Base-by-base conservation (phyloP, 2,797 vertebrate species). In the Typhlichthys subterraneus region DNA sequence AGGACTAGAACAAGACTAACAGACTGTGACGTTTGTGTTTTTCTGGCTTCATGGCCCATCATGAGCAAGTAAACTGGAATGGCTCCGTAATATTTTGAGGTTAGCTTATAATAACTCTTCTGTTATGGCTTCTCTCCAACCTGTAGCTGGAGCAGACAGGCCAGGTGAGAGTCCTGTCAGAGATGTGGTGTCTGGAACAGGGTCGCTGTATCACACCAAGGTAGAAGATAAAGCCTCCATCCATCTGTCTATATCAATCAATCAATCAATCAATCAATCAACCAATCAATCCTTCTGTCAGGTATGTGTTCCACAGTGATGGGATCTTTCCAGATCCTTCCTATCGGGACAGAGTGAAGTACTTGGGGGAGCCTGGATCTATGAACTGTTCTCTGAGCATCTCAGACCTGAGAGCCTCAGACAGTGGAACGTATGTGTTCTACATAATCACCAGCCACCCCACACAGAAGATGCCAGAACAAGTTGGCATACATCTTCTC, bases 141-240 rank as follows among this genome's bases (percentile, higher is more conserved):
- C 6, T 42, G 38, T 42, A 42, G 38, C 38, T 42, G 38, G 49
- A 64, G 12, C 67, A 15, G 12, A 55, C 69, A 10, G 46, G 67
- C n/a, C 59, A 67, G 48, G 38, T 42, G 38, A 75, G 71, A 1
- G 87, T 90, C 15, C 15, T 63, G 53, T 89, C 90, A 49, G 87
- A 87, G 76, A 93, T 93, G 81, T 93, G 92, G 92, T 93, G 92
- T 70, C 83, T 80, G 0, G 76, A 75, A 58, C 67, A 90, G 59
- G 85, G 80, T 7, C 83, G 59, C 45, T 93, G 92, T 59, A 65
- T 93, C 70, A 92, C 91, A 17, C 68, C 54, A 17, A 86, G 81
- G 89, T 91, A 81, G 12, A 2, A 19, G 48, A 9, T 11, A 10
- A 9, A 42, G 9, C 38, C 6, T 38, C 53, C 33, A 12, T 15